A percentile compares a stretch with the other conserved stretches of the same genome.
Evolutionary conservation across 2,113 vertebrate species (phyloP).

Genomic region (Hiodon tergisus): DNA sequence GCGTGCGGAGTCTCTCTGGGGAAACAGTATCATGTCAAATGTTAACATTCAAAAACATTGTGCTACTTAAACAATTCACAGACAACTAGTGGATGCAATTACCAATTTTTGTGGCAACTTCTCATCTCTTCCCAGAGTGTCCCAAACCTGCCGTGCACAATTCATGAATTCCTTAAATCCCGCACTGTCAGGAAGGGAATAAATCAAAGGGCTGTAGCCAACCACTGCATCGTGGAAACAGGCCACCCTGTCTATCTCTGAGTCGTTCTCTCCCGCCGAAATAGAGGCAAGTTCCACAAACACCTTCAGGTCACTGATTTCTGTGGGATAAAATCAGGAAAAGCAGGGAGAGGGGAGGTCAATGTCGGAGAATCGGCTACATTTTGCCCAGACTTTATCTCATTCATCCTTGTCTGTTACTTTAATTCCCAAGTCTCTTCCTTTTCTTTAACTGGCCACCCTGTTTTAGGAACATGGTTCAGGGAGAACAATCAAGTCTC

Average conservation of each 20-base stretch:
- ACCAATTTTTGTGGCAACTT: constrained; percentile 60
- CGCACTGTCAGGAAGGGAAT: constrained; percentile 35
- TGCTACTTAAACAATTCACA: neutral
- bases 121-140: constrained; percentile 48
- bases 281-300: constrained; percentile 65
- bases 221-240: constrained; percentile 60
- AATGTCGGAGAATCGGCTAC: too few relatives aligned
- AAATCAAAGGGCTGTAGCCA: constrained; percentile 60
- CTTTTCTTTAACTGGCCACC: too few relatives aligned
- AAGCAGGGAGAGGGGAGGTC: neutral
- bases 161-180: constrained; percentile 49
- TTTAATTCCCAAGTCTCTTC: too few relatives aligned
- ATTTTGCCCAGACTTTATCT: neutral
- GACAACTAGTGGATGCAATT: neutral
- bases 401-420: too few relatives aligned
- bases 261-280: constrained; percentile 66
- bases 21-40: constrained; percentile 10
- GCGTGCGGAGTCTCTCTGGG: constrained; percentile 54
- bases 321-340: constrained; percentile 31
- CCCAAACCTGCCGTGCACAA: constrained; percentile 52
- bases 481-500: too few relatives aligned
- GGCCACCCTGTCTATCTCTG: constrained; percentile 60
- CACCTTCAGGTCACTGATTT: constrained; percentile 59
- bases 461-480: too few relatives aligned
- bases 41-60: neutral